Evolutionary conservation across 23 tunicate species (phyloP).

Genomic region (Styela clava): DNA sequence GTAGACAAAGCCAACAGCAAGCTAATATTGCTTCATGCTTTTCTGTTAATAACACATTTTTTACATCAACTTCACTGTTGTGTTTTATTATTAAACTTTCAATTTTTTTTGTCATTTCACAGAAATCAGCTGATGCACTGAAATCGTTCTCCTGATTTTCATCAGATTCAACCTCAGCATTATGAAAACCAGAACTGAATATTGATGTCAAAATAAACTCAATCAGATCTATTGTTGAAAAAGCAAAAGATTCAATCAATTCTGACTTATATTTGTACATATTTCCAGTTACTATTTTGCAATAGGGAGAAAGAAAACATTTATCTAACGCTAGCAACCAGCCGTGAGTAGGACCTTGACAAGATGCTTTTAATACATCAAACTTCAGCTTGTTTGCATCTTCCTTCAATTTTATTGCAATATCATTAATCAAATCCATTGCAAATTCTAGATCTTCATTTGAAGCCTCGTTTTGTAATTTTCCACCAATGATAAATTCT

Average conservation of each 20-base stretch:
- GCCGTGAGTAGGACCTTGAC: slow-evolving; percentile 36
- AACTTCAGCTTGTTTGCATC: background rate
- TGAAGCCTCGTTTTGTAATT: too few relatives aligned
- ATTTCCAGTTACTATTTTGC: background rate
- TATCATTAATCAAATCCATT: background rate
- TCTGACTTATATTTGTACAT: background rate
- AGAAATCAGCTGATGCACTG: slow-evolving; percentile 21
- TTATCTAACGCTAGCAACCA: slow-evolving; percentile 48
- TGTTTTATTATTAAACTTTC: background rate
- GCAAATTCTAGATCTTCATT: background rate
- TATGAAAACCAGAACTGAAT: slow-evolving; percentile 41
- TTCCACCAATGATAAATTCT: background rate
- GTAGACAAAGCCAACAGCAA: slow-evolving; percentile 54
- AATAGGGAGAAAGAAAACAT: slow-evolving; percentile 1
- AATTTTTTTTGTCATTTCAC: slow-evolving; percentile 15
- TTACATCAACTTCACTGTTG: background rate
- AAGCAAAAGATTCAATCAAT: background rate
- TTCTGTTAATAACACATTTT: slow-evolving; percentile 29
- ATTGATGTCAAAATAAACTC: slow-evolving; percentile 28
- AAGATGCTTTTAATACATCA: slow-evolving; percentile 31
- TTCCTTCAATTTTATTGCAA: background rate
- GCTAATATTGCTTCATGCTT: slow-evolving; percentile 65
- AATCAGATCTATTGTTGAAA: slow-evolving; percentile 17
- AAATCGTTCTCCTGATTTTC: slow-evolving; percentile 41
- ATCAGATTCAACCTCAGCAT: slow-evolving; percentile 32